These are phyloP conservation scores for Cataglyphis altisquamis DNA, from an alignment of 2,888 invertebrate genomes.

Conservation along the genomic window DNA sequence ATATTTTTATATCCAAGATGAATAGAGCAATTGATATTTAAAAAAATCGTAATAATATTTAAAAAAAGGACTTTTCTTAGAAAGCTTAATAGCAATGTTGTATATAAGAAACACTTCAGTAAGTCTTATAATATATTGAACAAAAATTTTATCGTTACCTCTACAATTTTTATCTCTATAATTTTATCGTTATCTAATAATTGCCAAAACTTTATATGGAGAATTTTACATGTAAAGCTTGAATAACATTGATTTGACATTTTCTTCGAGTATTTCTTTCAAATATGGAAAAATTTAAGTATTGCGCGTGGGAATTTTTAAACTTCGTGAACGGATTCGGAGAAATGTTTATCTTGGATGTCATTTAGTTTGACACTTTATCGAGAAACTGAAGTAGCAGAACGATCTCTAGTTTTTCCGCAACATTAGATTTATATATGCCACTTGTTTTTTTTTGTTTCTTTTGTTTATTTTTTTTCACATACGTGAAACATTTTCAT, in stretches of 20 bases:
- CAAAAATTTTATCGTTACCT: not conserved
- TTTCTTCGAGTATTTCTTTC: not conserved
- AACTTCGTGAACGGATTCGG: not conserved
- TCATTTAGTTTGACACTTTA: not conserved
- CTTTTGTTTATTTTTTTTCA: not conserved
- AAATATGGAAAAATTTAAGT: not conserved
- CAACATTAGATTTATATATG: not conserved
- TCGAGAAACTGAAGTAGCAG: conserved; percentile 6
- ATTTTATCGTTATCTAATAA: not conserved
- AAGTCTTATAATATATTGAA: not conserved
- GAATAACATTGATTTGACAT: not conserved
- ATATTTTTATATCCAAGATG: too few relatives aligned
- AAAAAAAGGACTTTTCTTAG: too few relatives aligned
- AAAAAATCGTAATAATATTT: too few relatives aligned
- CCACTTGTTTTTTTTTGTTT: not conserved
- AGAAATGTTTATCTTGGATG: conserved; percentile 8
- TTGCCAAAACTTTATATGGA: not conserved
- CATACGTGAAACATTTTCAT: not conserved
- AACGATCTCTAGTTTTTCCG: not conserved
- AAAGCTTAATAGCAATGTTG: too few relatives aligned
- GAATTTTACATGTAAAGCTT: not conserved
- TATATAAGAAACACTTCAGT: too few relatives aligned
- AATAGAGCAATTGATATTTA: too few relatives aligned
- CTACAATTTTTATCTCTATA: not conserved
- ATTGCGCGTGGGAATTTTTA: not conserved